Evolutionary conservation across 2,888 invertebrate genomes (phyloP).

Genomic region (Onchidella celtica): DNA sequence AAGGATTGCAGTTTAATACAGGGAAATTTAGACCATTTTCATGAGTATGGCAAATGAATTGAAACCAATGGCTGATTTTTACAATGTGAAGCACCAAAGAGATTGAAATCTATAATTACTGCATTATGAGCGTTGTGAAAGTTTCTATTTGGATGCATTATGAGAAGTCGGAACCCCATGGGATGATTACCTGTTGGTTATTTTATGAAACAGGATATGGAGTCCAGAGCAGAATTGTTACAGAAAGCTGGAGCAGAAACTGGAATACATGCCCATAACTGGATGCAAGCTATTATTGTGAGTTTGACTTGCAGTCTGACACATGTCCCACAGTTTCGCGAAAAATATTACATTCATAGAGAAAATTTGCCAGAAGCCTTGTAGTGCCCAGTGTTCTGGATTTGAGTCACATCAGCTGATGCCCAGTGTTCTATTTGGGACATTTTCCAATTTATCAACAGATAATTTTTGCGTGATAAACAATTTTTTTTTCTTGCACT

Average conservation of each 20-base stretch:
- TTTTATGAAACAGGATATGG: constrained; percentile 33
- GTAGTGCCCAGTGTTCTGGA: background rate
- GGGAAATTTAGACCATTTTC: too few species aligned
- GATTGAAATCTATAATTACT: background rate
- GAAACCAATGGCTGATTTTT: too few species aligned
- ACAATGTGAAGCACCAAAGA: too few species aligned
- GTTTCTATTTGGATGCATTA: constrained; percentile 20
- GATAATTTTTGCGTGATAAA: too few species aligned
- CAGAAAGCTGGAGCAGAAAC: background rate
- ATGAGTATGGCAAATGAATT: too few species aligned
- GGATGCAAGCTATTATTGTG: constrained; percentile 45
- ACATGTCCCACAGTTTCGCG: too few species aligned
- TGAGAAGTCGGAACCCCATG: background rate
- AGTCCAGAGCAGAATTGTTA: constrained; percentile 18
- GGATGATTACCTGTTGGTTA: constrained; percentile 18
- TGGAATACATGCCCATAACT: constrained; percentile 20
- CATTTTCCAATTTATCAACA: too few species aligned
- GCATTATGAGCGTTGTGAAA: background rate
- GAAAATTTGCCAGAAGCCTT: background rate
- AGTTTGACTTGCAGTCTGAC: background rate
- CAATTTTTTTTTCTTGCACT: too few species aligned
- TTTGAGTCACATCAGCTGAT: too few species aligned
- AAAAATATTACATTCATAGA: too few species aligned
- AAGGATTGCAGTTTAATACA: too few species aligned
- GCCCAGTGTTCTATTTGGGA: too few species aligned